phyloP scores from a whole-genome alignment of 2,113 vertebrate genomes.

The Coreoperca whiteheadi region DNA sequence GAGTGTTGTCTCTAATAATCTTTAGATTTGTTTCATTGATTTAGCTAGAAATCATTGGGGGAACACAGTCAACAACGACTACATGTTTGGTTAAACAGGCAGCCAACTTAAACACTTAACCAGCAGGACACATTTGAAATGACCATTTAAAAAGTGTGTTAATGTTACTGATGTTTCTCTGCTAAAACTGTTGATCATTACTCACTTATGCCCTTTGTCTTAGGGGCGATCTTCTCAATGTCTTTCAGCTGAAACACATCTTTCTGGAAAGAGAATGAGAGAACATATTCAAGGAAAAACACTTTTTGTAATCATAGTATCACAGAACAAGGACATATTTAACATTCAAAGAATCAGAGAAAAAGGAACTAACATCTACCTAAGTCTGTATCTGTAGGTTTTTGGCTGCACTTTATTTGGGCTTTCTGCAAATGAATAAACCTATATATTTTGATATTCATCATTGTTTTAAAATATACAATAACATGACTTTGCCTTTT shows the following conservation, averaged over 20 bases:
- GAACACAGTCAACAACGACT: neutral
- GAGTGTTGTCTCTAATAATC: neutral
- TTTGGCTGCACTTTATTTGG: neutral
- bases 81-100: neutral
- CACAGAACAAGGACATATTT: no score
- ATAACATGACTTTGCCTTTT: neutral
- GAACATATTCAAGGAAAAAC: neutral
- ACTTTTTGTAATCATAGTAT: neutral
- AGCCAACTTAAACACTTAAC: neutral
- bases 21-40: neutral
- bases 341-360: no score
- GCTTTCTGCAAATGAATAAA: neutral
- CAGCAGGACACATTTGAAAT: neutral
- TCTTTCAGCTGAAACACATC: slow-evolving; percentile 99
- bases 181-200: slow-evolving; percentile 55
- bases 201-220: slow-evolving; percentile 98
- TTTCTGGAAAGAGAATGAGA: slow-evolving; percentile 84
- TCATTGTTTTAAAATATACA: neutral
- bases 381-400: neutral
- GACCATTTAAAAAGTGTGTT: neutral
- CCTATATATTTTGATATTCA: neutral
- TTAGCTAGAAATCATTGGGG: neutral
- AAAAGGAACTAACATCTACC: neutral
- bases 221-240: slow-evolving; percentile 98
- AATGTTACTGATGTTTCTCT: neutral